Evolutionary conservation across 2,113 vertebrate species (phyloP), one percentile per base, ranked within the genome.

Genomic region (Anas platyrhynchos): DNA sequence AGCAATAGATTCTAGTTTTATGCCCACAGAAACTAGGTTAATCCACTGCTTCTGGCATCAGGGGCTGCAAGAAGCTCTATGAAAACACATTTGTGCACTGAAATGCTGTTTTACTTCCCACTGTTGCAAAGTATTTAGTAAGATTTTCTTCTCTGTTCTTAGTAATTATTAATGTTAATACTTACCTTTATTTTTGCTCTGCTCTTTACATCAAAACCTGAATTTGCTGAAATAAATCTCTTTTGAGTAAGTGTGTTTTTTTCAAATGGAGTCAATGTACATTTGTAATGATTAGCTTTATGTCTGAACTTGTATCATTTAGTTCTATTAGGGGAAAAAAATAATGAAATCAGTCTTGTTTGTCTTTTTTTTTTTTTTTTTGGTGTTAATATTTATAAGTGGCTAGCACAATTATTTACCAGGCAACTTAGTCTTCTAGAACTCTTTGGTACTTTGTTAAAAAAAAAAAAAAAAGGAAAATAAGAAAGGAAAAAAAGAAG

Each of bases 1-100:
- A 54, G 90, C 86, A 86, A 93, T 83, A 74, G 84, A 83, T 46
- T 73, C n/a, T 22, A 56, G 84, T 25, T 43, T 46, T 92, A 59
- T 84, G 68, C 74, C 91, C 67, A 34, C 52, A 59, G 81, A 93
- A 96, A 94, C 27, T 94, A 73, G 94, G 96, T 96, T 96, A 93
- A 91, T 77, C 86, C 68, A 34, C 86, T 11, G 89, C 92, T 96
- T 9, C 94, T 93, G 91, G 91, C 95, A 54, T 54, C 0, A 0
- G 14, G 78, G 63, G 22, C 17, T 94, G 67, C 81, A 77, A 80
- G 84, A 82, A 89, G 82, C 62, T 81, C 66, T 44, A 13, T 44
- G 73, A 74, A 93, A 93, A 86, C 61, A 52, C 26, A 88, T 66
- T 66, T 78, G 65, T 54, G 58, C 34, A 4, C 56, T 86, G 56